These are phyloP conservation scores for Oreochromis mossambicus DNA, from an alignment of 2,797 vertebrate genomes.

Conservation along the genomic window DNA sequence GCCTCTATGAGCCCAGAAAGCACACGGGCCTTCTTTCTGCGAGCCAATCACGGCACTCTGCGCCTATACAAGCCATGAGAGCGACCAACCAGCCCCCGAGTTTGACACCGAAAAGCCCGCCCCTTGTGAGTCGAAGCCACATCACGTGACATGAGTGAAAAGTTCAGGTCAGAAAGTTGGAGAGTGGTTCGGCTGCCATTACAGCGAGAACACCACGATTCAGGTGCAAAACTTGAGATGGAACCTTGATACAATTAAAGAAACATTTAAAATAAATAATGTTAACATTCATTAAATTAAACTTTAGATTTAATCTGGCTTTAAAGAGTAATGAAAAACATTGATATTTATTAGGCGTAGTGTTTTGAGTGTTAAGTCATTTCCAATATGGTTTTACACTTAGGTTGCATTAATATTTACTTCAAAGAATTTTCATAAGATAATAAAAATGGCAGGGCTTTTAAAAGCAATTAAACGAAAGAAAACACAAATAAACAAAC, in stretches of 20 bases:
- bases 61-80: slow-evolving; percentile 55
- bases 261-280: not conserved
- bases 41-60: not conserved
- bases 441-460: not conserved
- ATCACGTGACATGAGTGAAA: slow-evolving; percentile 10
- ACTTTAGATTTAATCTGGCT: not conserved
- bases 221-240: not conserved
- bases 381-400: not conserved
- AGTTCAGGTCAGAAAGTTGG: slow-evolving; percentile 20
- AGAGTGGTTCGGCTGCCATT: not conserved
- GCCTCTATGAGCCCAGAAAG: slow-evolving; percentile 80
- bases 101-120: not conserved
- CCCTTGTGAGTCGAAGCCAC: slow-evolving; percentile 1
- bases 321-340: not conserved
- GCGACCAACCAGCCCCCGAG: slow-evolving; percentile 71
- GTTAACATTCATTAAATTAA: not conserved
- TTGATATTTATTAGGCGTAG: fast-evolving
- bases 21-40: slow-evolving; percentile 55
- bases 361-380: not conserved
- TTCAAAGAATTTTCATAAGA: not conserved
- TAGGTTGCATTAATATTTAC: not conserved
- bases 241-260: fast-evolving
- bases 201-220: not conserved
- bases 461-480: not conserved
- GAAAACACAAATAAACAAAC: not conserved